Percentiles rank a stretch among this genome's conserved stretches.
These are phyloP conservation scores for Ciconia maguari DNA, from an alignment of 2,113 vertebrate genomes.

Conservation along the genomic window DNA sequence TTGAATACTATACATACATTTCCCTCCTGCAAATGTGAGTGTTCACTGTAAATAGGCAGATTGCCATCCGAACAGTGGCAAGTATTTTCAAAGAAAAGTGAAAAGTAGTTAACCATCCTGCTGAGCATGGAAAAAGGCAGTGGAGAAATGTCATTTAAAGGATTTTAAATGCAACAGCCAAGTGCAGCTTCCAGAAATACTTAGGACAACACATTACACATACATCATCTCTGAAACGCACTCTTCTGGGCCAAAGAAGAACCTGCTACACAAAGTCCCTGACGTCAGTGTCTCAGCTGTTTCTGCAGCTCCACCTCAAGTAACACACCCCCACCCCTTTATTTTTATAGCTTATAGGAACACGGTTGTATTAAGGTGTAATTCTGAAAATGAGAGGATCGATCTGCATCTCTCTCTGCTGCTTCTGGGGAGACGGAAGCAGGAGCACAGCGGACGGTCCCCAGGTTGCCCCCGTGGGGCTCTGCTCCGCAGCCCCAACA, in stretches of 20 bases:
- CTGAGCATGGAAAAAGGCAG: not conserved
- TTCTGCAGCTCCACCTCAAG: not conserved
- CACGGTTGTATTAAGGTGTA: too few species aligned
- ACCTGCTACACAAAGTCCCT: not conserved
- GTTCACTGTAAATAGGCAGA: not conserved
- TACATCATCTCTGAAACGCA: not conserved
- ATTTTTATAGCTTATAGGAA: not conserved
- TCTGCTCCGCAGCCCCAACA: not conserved
- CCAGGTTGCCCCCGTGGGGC: too few species aligned
- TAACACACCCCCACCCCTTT: too few species aligned
- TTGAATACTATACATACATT: not conserved
- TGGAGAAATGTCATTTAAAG: not conserved
- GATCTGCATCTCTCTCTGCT: not conserved
- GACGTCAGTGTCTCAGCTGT: not conserved
- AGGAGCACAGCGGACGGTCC: rapidly evolving
- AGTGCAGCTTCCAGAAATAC: not conserved
- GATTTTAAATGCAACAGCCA: not conserved
- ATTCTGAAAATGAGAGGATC: not conserved
- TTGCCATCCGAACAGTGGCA: too few species aligned
- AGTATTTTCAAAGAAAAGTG: not conserved
- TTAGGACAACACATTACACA: not conserved
- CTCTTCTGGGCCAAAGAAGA: not conserved
- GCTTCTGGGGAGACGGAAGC: not conserved
- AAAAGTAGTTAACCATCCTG: not conserved
- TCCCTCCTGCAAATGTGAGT: not conserved